phyloP scores from a whole-genome alignment of 2,888 invertebrate species.

The Macaria liturata region DNA sequence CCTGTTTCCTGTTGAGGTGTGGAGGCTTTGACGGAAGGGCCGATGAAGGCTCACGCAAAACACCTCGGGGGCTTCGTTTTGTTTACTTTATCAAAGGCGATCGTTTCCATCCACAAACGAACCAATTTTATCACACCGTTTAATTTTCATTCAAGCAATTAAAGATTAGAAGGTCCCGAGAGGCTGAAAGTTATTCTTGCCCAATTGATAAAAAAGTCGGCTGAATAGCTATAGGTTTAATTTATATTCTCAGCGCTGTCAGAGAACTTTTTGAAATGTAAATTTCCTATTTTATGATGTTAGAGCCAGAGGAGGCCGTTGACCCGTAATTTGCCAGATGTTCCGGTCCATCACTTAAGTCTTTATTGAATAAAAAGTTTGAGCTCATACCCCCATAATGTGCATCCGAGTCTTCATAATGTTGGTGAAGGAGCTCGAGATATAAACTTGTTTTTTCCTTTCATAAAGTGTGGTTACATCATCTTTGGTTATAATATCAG shows the following conservation, averaged over 20 bases:
- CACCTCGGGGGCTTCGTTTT: constrained; percentile 39
- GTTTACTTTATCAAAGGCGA: constrained; percentile 51
- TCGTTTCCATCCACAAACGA: constrained; percentile 47
- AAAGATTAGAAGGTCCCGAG: constrained; percentile 34
- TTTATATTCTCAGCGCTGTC: constrained; percentile 38
- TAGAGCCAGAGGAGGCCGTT: constrained; percentile 44
- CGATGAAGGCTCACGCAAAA: constrained; percentile 26
- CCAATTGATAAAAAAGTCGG: constrained; percentile 18
- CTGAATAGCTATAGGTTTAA: constrained; percentile 30
- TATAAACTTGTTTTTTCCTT: constrained; percentile 30
- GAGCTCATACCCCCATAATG: constrained; percentile 50
- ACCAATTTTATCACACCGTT: constrained; percentile 42
- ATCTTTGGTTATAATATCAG: constrained; percentile 27
- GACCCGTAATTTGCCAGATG: constrained; percentile 58
- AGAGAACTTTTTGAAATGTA: constrained; percentile 44
- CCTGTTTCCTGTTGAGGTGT: constrained; percentile 39
- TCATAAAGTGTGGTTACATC: constrained; percentile 29
- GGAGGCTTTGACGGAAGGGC: constrained; percentile 34
- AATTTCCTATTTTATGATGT: constrained; percentile 49
- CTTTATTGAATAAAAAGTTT: constrained; percentile 59
- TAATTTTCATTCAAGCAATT: constrained; percentile 44
- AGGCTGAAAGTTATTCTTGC: constrained; percentile 21
- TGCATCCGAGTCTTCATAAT: constrained; percentile 42
- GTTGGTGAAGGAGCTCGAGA: constrained; percentile 30
- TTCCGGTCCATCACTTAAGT: constrained; percentile 51